phyloP scores from a whole-genome alignment of 2,888 invertebrate genomes.

The Ellobium chinense region DNA sequence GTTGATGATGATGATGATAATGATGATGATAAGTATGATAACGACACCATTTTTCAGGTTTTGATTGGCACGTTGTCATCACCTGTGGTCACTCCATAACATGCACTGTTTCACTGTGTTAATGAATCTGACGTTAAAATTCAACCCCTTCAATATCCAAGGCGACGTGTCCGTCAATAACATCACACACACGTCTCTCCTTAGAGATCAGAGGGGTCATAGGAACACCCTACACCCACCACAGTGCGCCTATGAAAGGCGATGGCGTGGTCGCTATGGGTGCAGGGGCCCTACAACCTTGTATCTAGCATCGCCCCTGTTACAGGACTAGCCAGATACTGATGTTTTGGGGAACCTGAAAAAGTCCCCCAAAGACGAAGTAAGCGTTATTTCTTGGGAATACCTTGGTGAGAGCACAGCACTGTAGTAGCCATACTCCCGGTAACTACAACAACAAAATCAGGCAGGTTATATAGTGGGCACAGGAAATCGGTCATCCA shows the following conservation, averaged over 20 bases:
- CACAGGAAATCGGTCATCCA: too few species aligned
- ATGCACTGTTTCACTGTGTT: too few species aligned
- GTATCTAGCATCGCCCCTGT: not conserved
- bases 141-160: constrained; percentile 5
- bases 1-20: too few species aligned
- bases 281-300: not conserved
- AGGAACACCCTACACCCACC: not conserved
- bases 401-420: not conserved
- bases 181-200: not conserved
- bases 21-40: too few species aligned
- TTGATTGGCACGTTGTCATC: too few species aligned
- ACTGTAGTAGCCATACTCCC: not conserved
- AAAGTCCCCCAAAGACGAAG: constrained; percentile 12
- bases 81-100: too few species aligned
- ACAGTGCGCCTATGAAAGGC: not conserved
- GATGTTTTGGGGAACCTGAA: not conserved
- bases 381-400: not conserved
- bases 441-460: too few species aligned
- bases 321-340: not conserved
- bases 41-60: too few species aligned
- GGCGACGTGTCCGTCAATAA: not conserved
- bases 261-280: constrained; percentile 16
- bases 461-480: too few species aligned
- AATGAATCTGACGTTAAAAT: not conserved
- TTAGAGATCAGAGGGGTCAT: not conserved